Conservation (phyloP, 2,888 invertebrate genomes). For the Scaeva pyrastri region DNA sequence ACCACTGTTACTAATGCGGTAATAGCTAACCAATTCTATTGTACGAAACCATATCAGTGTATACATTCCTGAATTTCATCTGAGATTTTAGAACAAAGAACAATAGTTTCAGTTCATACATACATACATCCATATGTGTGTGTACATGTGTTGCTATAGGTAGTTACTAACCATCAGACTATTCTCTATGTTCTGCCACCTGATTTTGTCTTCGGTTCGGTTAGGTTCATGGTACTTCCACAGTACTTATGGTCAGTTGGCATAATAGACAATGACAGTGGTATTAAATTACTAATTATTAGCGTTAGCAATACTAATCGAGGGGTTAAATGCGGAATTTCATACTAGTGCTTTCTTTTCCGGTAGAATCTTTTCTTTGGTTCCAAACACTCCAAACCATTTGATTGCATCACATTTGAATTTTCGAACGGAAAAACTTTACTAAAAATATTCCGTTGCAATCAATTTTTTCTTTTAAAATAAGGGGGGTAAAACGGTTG, state of each 20-base stretch:
- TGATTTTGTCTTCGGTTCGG: constrained; percentile 57
- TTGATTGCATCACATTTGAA: neutral
- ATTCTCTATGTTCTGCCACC: constrained; percentile 56
- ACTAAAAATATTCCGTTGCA: no score
- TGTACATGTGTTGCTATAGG: no score
- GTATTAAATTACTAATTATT: constrained; percentile 67
- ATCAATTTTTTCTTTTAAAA: no score
- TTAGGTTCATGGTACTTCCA: constrained; percentile 29
- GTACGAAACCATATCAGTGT: constrained; percentile 56
- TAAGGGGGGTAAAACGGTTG: no score
- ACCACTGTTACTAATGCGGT: constrained; percentile 37
- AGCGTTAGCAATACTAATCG: constrained; percentile 70
- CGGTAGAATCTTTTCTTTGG: constrained; percentile 23
- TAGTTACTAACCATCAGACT: neutral
- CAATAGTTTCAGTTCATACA: no score
- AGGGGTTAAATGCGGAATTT: constrained; percentile 40
- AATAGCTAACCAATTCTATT: constrained; percentile 52
- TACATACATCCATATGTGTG: no score
- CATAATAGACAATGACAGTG: constrained; percentile 33
- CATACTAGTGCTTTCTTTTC: constrained; percentile 30
- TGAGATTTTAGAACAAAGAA: constrained; percentile 57
- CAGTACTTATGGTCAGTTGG: constrained; percentile 33
- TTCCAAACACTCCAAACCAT: neutral
- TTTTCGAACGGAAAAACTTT: no score
- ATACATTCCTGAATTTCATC: constrained; percentile 33